Percentiles rank a stretch among this genome's conserved stretches.
Evolutionary conservation across 2,113 vertebrate species (phyloP).

Genomic region (Urocitellus parryii): DNA sequence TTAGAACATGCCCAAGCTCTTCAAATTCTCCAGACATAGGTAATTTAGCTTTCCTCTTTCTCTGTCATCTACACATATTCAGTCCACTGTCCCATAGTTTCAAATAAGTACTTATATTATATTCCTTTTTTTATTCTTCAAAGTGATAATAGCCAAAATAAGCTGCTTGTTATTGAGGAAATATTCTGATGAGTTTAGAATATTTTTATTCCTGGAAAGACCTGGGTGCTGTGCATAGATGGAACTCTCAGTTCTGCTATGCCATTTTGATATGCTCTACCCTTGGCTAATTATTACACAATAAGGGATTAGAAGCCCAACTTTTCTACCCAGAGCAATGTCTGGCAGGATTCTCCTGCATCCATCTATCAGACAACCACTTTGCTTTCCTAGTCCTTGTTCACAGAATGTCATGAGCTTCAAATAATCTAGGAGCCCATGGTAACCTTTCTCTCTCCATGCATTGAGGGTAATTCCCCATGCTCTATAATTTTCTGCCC

Average conservation of each 20-base stretch:
- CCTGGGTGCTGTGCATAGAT: not conserved
- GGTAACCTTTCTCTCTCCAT: not conserved
- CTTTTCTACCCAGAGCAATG: not conserved
- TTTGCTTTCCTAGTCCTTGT: not conserved
- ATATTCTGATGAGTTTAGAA: not conserved
- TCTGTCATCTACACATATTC: not conserved
- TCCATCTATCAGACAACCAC: not conserved
- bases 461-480: not conserved
- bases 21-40: not conserved
- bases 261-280: not conserved
- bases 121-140: constrained; percentile 25
- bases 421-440: not conserved
- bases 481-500: not conserved
- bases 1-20: constrained; percentile 41
- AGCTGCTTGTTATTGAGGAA: constrained; percentile 16
- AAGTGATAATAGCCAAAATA: not conserved
- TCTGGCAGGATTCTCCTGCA: not conserved
- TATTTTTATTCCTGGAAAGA: not conserved
- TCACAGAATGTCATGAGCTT: not conserved
- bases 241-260: not conserved
- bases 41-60: not conserved
- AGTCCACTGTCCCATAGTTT: not conserved
- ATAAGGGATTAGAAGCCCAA: not conserved
- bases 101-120: not conserved
- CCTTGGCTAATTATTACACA: not conserved